phyloP scores from a whole-genome alignment of 2,797 vertebrate genomes.

The Poecilia gillii region DNA sequence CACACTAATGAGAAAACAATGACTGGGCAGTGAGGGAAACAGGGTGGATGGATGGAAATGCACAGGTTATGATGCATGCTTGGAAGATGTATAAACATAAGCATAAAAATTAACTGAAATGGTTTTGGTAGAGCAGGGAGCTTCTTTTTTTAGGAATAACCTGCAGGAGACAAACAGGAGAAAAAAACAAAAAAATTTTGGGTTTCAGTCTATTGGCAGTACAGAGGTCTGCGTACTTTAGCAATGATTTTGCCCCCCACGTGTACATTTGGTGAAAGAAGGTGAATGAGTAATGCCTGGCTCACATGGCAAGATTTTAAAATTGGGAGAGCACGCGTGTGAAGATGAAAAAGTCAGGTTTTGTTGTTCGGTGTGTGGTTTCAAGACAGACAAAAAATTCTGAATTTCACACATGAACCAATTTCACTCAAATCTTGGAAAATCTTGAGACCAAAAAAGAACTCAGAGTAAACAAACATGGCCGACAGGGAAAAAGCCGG shows the following conservation, averaged over 20 bases:
- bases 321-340: too few relatives aligned
- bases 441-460: too few relatives aligned
- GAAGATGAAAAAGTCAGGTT: too few relatives aligned
- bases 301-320: too few relatives aligned
- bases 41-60: constrained; percentile 39
- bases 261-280: constrained; percentile 49
- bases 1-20: constrained; percentile 78
- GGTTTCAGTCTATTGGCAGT: constrained; percentile 57
- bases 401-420: too few relatives aligned
- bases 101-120: constrained; percentile 53
- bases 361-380: too few relatives aligned
- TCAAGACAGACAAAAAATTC: too few relatives aligned
- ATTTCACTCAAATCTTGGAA: too few relatives aligned
- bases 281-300: constrained; percentile 11
- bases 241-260: constrained; percentile 35
- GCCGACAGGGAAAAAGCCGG: too few relatives aligned
- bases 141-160: constrained; percentile 81
- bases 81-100: constrained; percentile 26
- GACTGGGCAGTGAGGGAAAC: constrained; percentile 57
- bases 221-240: constrained; percentile 11
- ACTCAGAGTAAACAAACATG: too few relatives aligned
- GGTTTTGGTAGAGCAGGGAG: constrained; percentile 66
- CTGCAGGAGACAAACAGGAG: constrained; percentile 79
- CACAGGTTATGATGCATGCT: constrained; percentile 50
- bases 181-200: constrained; percentile 57